Percentiles rank a stretch among this genome's conserved stretches.
phyloP scores from a whole-genome alignment of 2,888 invertebrate genomes.

The Lochmaea capreae region DNA sequence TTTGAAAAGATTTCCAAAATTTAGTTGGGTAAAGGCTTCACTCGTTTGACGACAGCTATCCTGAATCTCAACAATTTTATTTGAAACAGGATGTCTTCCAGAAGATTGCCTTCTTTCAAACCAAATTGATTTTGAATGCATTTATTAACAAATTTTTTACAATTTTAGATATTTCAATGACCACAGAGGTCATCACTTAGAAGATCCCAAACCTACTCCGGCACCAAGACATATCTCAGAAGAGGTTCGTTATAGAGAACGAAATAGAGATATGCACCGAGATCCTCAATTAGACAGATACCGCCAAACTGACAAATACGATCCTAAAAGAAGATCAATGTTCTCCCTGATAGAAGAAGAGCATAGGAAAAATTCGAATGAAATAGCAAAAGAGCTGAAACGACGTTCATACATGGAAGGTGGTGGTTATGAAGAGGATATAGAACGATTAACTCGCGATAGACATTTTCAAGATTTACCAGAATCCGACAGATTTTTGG shows the following conservation, averaged over 20 bases:
- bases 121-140: too few relatives aligned
- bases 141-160: neutral
- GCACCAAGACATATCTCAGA: conserved; percentile 57
- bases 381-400: conserved; percentile 67
- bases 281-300: conserved; percentile 50
- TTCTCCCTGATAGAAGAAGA: conserved; percentile 66
- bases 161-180: conserved; percentile 51
- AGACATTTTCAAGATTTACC: conserved; percentile 65
- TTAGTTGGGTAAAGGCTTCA: too few relatives aligned
- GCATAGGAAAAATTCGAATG: conserved; percentile 64
- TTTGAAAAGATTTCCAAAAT: too few relatives aligned
- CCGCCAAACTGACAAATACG: conserved; percentile 58
- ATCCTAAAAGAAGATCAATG: conserved; percentile 64
- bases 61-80: too few relatives aligned
- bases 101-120: too few relatives aligned
- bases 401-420: conserved; percentile 65
- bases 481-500: conserved; percentile 56
- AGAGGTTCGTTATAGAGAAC: conserved; percentile 55
- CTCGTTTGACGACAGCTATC: too few relatives aligned
- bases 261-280: conserved; percentile 49
- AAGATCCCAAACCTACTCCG: conserved; percentile 57
- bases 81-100: too few relatives aligned
- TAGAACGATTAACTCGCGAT: conserved; percentile 60
- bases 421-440: conserved; percentile 52
- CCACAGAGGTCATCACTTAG: conserved; percentile 44